Conservation (phyloP, 2,888 invertebrate species). For the Erynnis tages region DNA sequence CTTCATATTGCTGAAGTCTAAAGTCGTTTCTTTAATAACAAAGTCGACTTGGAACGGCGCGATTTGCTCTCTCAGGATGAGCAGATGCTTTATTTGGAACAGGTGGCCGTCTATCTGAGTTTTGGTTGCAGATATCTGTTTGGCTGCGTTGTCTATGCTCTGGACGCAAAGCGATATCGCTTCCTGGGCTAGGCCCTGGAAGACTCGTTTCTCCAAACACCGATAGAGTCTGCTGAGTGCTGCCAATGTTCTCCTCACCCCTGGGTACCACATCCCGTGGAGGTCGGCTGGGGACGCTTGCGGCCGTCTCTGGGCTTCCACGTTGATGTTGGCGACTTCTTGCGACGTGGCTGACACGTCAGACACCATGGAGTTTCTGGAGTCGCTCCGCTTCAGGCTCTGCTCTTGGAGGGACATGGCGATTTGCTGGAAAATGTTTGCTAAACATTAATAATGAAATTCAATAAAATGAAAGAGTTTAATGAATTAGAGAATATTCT, state of each 20-base stretch:
- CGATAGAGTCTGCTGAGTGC: slow-evolving; percentile 92
- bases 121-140: slow-evolving; percentile 88
- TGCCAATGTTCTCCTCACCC: slow-evolving; percentile 95
- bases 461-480: not conserved
- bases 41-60: slow-evolving; percentile 98
- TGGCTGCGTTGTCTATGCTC: slow-evolving; percentile 91
- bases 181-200: slow-evolving; percentile 98
- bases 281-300: slow-evolving; percentile 94
- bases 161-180: slow-evolving; percentile 95
- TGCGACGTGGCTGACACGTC: slow-evolving; percentile 85
- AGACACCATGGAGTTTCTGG: slow-evolving; percentile 85
- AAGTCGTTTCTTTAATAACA: slow-evolving; percentile 93
- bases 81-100: slow-evolving; percentile 98
- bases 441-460: not conserved
- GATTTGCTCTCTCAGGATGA: slow-evolving; percentile 98
- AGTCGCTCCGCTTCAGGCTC: slow-evolving; percentile 82
- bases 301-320: slow-evolving; percentile 58
- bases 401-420: slow-evolving; percentile 84
- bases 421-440: slow-evolving; percentile 78
- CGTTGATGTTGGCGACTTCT: slow-evolving; percentile 86
- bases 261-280: slow-evolving; percentile 99
- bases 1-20: slow-evolving; percentile 97
- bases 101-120: slow-evolving; percentile 95
- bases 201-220: slow-evolving; percentile 96
- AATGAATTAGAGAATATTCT: no score